Evolutionary conservation across 2,888 invertebrate genomes (phyloP).

Genomic region (Brachypalpus laphriformis): DNA sequence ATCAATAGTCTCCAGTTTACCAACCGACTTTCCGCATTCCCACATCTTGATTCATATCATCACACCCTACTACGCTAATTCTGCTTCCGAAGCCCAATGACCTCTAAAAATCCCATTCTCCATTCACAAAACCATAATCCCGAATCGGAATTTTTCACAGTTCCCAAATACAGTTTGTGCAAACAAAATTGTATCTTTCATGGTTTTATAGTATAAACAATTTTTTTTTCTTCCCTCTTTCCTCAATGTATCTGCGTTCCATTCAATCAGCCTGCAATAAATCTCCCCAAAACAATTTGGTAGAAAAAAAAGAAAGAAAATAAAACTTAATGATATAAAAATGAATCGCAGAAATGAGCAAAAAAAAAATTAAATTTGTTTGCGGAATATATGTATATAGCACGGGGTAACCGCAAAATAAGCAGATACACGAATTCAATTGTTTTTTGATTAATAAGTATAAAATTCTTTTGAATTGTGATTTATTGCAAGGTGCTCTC

Average conservation of each 20-base stretch:
- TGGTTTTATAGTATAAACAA: slow-evolving; percentile 6
- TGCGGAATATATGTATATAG: slow-evolving; percentile 17
- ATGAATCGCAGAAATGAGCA: background rate
- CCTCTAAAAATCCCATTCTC: background rate
- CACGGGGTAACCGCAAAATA: background rate
- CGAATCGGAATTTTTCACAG: background rate
- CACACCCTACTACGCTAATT: background rate
- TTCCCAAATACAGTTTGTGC: background rate
- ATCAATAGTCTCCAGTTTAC: background rate
- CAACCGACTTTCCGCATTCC: no score
- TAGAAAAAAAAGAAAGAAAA: background rate
- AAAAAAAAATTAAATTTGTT: background rate
- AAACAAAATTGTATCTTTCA: slow-evolving; percentile 14
- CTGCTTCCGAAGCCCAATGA: background rate
- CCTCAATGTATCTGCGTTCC: background rate
- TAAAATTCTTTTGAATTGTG: slow-evolving; percentile 30
- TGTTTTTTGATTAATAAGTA: slow-evolving; percentile 35
- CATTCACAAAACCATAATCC: slow-evolving; percentile 10
- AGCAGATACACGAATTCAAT: slow-evolving; percentile 6
- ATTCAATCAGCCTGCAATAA: slow-evolving; percentile 20
- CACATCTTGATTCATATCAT: background rate
- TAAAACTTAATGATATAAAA: background rate
- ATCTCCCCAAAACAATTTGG: slow-evolving; percentile 7
- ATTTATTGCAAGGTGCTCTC: slow-evolving; percentile 32
- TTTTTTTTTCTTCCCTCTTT: background rate